phyloP scores from a whole-genome alignment of 2,113 vertebrate genomes.

The Vicugna pacos region DNA sequence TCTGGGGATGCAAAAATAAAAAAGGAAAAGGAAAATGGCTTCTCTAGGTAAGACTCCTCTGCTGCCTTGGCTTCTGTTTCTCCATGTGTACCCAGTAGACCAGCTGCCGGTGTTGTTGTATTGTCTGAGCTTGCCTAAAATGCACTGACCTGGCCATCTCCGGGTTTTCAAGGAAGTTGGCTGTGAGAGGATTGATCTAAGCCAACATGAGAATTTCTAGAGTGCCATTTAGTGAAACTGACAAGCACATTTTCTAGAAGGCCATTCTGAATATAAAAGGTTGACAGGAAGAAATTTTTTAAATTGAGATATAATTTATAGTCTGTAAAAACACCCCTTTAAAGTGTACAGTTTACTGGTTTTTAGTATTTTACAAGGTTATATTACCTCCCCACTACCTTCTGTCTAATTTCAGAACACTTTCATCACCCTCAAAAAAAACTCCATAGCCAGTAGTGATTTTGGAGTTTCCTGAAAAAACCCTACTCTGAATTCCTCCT shows the following conservation, averaged over 20 bases:
- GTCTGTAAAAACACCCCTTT: not conserved
- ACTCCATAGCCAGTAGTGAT: not conserved
- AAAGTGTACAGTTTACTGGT: not conserved
- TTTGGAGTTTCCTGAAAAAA: not conserved
- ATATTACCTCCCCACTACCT: not conserved
- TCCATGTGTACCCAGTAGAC: not conserved
- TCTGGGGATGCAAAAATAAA: constrained; percentile 93
- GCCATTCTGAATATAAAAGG: constrained; percentile 36
- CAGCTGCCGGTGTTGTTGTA: not conserved
- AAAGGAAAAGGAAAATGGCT: constrained; percentile 97
- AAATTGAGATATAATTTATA: not conserved
- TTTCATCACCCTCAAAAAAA: constrained; percentile 22
- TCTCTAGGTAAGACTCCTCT: constrained; percentile 90
- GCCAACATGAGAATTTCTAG: not conserved
- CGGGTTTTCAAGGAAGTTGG: not conserved
- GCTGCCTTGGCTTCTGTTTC: not conserved
- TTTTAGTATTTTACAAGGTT: constrained; percentile 37
- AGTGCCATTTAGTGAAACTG: not conserved
- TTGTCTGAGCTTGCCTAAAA: not conserved
- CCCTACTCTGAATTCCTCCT: not conserved
- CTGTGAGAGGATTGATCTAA: not conserved
- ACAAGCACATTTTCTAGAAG: not conserved
- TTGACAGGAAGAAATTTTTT: not conserved
- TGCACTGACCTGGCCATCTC: not conserved
- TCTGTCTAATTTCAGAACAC: not conserved